phyloP scores from a whole-genome alignment of 2,888 invertebrate genomes.

The Villa cingulata region DNA sequence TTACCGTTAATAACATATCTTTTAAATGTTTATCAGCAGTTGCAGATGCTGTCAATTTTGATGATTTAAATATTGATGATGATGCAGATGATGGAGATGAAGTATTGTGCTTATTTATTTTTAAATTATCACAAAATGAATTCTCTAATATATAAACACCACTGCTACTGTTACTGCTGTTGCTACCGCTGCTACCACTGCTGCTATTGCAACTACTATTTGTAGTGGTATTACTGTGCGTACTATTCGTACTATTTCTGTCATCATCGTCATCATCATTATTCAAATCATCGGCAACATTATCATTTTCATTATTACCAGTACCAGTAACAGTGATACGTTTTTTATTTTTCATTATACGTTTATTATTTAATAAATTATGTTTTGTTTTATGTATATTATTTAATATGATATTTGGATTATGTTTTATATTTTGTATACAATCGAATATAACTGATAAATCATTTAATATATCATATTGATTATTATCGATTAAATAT shows the following conservation, averaged over 20 bases:
- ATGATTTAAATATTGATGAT: too few species aligned
- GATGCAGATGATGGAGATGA: too few species aligned
- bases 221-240: too few species aligned
- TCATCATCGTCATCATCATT: too few species aligned
- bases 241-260: not conserved
- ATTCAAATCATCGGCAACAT: too few species aligned
- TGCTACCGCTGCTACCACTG: too few species aligned
- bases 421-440: not conserved
- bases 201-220: too few species aligned
- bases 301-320: too few species aligned
- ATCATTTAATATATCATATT: slow-evolving; percentile 33
- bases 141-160: slow-evolving; percentile 33
- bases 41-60: not conserved
- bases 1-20: slow-evolving; percentile 32
- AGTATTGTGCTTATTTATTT: slow-evolving; percentile 16
- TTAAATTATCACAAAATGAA: slow-evolving; percentile 34
- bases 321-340: too few species aligned
- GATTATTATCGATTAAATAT: slow-evolving; percentile 29
- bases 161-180: slow-evolving; percentile 6
- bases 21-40: slow-evolving; percentile 24
- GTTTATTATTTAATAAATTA: too few species aligned
- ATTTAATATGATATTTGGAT: not conserved
- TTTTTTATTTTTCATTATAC: not conserved
- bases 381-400: not conserved
- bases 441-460: slow-evolving; percentile 35